Base-by-base conservation (phyloP, 1,140 invertebrate species). In the Drosophila lini region DNA sequence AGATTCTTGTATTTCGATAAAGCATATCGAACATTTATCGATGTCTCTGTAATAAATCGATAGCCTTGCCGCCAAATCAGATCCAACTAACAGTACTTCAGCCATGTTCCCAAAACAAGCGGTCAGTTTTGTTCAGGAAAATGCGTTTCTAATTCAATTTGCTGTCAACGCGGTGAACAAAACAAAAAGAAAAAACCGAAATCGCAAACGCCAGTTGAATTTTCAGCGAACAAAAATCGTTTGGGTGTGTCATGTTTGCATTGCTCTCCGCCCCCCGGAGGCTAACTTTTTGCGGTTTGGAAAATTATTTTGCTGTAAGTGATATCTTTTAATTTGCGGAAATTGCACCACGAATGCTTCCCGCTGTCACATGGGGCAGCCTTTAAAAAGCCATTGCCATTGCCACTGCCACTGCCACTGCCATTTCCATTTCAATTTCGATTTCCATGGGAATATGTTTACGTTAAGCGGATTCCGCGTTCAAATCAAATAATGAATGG, bases 91-190 rank as follows among this genome's bases (percentile, higher is more conserved):
- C 25, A 3, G 8, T 3, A 2, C 16, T 38, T 16, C 22, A 3
- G 22, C 36, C 48, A 25, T 38, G 52, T n/a, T 19, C 32, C 58
- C 32, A 28, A 31, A 55, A 56, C 47, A 65, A 69, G 65, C 52
- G 67, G 65, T 78, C 70, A 69, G 55, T 82, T 73, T 79, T 77
- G 76, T 76, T 70, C 59, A 64, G 55, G 38, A 62, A 83, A 89
- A 86, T 80, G 76, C 83, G 83, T 89, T 86, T 89, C 83, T 86
- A 89, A 89, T 88, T 88, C 77, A 80, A 88, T 88, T 88, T 89
- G 69, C 69, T 89, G 83, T 89, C 84, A 80, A 77, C 83, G 84
- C 61, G 50, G 45, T 60, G 53, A n/a, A 7, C 15, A 57, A 48
- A 60, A 41, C 45, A 28, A 16, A 45, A 60, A 44, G 11, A 19